Evolutionary conservation across 1,140 invertebrate genomes (phyloP).

Genomic region (Caerostris extrusa): DNA sequence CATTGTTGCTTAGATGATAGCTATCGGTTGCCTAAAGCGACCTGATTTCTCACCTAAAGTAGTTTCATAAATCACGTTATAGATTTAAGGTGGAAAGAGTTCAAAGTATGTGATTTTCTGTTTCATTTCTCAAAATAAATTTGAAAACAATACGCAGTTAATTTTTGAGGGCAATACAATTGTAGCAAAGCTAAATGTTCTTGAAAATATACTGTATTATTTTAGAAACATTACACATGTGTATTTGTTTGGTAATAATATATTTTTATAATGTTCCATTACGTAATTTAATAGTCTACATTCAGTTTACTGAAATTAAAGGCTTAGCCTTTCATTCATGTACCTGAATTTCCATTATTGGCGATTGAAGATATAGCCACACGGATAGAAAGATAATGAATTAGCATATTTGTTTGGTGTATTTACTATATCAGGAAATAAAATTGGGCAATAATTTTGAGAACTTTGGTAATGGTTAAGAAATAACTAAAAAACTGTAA

Average conservation of each 20-base stretch:
- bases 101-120: constrained; percentile 39
- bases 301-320: too few relatives aligned
- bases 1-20: constrained; percentile 44
- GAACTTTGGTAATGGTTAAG: too few relatives aligned
- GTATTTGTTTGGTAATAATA: neutral
- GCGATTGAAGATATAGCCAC: too few relatives aligned
- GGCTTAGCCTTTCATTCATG: too few relatives aligned
- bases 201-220: neutral
- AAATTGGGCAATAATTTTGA: too few relatives aligned
- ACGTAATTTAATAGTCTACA: neutral
- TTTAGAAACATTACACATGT: constrained; percentile 6
- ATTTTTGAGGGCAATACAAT: constrained; percentile 2
- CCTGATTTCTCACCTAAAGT: constrained; percentile 11
- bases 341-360: too few relatives aligned
- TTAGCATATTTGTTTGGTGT: too few relatives aligned
- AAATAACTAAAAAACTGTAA: too few relatives aligned
- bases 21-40: constrained; percentile 30
- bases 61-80: constrained; percentile 44
- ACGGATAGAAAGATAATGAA: too few relatives aligned
- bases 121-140: constrained; percentile 10
- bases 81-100: constrained; percentile 13
- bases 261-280: neutral
- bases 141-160: neutral
- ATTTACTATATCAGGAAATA: too few relatives aligned
- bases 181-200: constrained; percentile 9